A percentile compares a stretch with the other conserved stretches of the same genome.
Evolutionary conservation across 2,888 invertebrate species (phyloP).

Genomic region (Pelosia muscerda): DNA sequence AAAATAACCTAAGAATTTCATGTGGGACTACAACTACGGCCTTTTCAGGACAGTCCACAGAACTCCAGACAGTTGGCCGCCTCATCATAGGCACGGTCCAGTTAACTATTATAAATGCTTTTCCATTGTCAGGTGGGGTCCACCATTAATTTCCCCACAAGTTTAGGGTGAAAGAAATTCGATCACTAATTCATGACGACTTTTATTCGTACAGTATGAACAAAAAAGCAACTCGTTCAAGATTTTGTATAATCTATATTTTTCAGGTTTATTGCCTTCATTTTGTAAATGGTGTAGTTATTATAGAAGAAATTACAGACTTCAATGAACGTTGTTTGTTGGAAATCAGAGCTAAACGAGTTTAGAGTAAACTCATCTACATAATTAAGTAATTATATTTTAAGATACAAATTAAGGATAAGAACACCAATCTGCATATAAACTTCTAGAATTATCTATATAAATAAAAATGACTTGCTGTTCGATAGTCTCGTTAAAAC

Average conservation of each 20-base stretch:
- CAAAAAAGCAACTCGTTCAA: slow-evolving; percentile 45
- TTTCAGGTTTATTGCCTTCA: background rate
- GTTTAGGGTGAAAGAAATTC: slow-evolving; percentile 47
- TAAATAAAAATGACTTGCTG: too few species aligned
- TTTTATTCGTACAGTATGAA: slow-evolving; percentile 46
- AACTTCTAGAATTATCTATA: too few species aligned
- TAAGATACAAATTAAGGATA: too few species aligned
- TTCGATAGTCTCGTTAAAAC: too few species aligned
- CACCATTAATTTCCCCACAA: slow-evolving; percentile 69
- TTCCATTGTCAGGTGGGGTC: slow-evolving; percentile 62
- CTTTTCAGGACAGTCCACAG: background rate
- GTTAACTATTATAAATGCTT: slow-evolving; percentile 65
- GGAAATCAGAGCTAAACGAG: background rate
- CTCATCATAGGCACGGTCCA: slow-evolving; percentile 51
- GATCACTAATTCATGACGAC: slow-evolving; percentile 39
- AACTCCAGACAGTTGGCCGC: background rate
- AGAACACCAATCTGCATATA: too few species aligned
- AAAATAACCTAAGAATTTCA: too few species aligned
- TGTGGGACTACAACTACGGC: too few species aligned
- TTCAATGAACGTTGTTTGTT: background rate
- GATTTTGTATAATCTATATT: slow-evolving; percentile 47
- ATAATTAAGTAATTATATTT: too few species aligned
- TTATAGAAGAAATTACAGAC: background rate
- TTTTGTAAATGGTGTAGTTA: slow-evolving; percentile 1
- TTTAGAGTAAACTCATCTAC: too few species aligned